Evolutionary conservation across 2,888 invertebrate species (phyloP), one percentile per base, ranked within the genome.

Genomic region (Conomelus anceps): DNA sequence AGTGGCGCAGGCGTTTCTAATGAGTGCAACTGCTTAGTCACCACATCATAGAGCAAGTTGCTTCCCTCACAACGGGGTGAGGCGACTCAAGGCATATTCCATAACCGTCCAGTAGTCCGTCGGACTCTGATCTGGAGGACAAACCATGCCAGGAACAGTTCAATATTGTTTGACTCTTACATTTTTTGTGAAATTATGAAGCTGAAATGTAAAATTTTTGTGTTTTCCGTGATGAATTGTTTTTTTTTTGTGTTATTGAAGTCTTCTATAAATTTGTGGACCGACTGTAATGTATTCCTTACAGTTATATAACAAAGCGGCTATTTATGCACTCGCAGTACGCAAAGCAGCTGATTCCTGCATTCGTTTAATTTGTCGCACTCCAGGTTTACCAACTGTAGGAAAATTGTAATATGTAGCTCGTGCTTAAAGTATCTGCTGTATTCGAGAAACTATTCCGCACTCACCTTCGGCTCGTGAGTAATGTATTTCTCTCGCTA

Each of bases 111-210:
- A 95, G 95, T 94, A 96, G 96, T 93, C 95, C 93, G 92, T 96
- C 93, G 95, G 96, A 94, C 94, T 91, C 92, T 95, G 95, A 96
- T 94, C 95, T 95, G 94, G 95, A 94, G 94, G 95, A 94, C 92
- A 95, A 95, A 96, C 96, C 96, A 96, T 96, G 95, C 94, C 93
- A 94, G 94, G 94, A 94, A 96, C 96, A 96, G 92, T 92, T 88
- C 11, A 0, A 86, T 34, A 85, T 23, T 86, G 22, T 7, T 13
- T 89, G 13, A 6, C n/a, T 63, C 29, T 3, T 17, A 22, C 20
- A 22, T 87, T 3, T 87, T 23, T 85, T 23, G 3, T 23, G 85
- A 11, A 1, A 23, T 85, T 23, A n/a, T 22, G 23, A 7, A n/a
- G n/a, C 13, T 85, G 23, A 13, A 13, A 20, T 22, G 23, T 7